A percentile compares a stretch with the other conserved stretches of the same genome.
phyloP scores from a whole-genome alignment of 2,888 invertebrate genomes.

The Yponomeuta malinellus region DNA sequence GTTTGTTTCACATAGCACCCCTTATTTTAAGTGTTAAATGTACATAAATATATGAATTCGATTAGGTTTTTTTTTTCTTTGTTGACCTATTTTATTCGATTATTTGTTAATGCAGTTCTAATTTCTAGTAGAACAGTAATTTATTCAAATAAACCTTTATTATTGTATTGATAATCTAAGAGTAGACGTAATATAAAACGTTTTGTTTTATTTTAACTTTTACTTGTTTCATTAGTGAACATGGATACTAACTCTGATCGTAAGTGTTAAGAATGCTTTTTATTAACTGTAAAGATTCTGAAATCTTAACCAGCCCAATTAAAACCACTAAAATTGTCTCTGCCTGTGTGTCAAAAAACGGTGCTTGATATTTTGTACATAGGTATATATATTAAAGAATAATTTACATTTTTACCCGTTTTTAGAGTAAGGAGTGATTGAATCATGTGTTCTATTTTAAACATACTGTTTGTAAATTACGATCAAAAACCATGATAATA shows the following conservation, averaged over 20 bases:
- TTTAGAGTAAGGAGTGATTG: constrained; percentile 45
- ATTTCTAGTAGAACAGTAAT: constrained; percentile 36
- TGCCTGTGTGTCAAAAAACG: constrained; percentile 54
- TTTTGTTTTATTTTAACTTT: constrained; percentile 36
- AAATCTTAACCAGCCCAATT: constrained; percentile 19
- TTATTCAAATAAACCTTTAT: constrained; percentile 42
- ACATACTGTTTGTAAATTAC: constrained; percentile 17
- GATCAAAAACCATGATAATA: constrained; percentile 6
- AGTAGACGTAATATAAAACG: constrained; percentile 19
- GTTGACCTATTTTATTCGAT: constrained; percentile 53
- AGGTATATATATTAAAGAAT: constrained; percentile 20
- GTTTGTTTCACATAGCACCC: constrained; percentile 17
- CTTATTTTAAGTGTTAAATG: constrained; percentile 27
- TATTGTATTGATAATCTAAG: constrained; percentile 40
- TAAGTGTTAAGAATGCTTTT: constrained; percentile 40
- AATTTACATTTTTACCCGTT: constrained; percentile 47
- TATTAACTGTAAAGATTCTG: background rate
- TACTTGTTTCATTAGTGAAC: constrained; percentile 45
- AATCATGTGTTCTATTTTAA: constrained; percentile 26
- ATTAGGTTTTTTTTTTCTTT: constrained; percentile 42
- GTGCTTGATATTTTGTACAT: constrained; percentile 60
- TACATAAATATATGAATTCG: constrained; percentile 65
- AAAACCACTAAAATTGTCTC: constrained; percentile 32
- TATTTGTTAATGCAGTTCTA: constrained; percentile 44
- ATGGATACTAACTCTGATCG: constrained; percentile 44